Base-by-base conservation (phyloP, 1,140 invertebrate species). In the Capitella teleta region DNA sequence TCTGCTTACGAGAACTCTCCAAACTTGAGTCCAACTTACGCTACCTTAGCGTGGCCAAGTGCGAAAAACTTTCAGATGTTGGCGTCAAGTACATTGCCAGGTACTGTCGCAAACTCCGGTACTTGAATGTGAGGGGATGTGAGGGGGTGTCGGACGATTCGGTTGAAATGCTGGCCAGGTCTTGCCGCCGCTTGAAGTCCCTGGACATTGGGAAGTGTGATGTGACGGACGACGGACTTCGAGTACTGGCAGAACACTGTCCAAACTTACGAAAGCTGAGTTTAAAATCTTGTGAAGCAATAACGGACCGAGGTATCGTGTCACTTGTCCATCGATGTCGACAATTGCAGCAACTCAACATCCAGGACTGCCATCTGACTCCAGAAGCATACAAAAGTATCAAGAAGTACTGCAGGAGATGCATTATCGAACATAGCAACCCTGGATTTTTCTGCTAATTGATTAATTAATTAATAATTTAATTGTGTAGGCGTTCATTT, bases 391-490 rank as follows among this genome's bases (percentile, higher is more conserved):
- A 91, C 66, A 75, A 85, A 57, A 85, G 86, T 1, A 86, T 94
- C 16, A 91, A 91, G 65, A 86, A 85, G 61, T 89, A 86, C 63
- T 92, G 88, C 66, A 84, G 87, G 60, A 73, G 85, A 56, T 92
- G 88, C 68, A 83, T 93, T 47, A 93, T 93, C 56, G 88, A 93
- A 68, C 88, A 94, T 61, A 92, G 87, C 0, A 92, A 94, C 73
- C 88, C 88, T 38, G 87, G 86, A 23, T 90, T 94, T 68, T 90
- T 81, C 71, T 87, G 38, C n/a, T n/a, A n/a, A n/a, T n/a, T n/a
- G n/a, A n/a, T n/a, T n/a, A n/a, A n/a, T n/a, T n/a, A n/a, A n/a
- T n/a, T n/a, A n/a, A n/a, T n/a, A n/a, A n/a, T n/a, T n/a, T n/a
- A n/a, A n/a, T n/a, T n/a, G n/a, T n/a, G n/a, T n/a, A n/a, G n/a